A percentile compares a stretch with the other conserved stretches of the same genome.
These are phyloP conservation scores for Lamellibrachia columna DNA, from an alignment of 2,888 invertebrate genomes.

Conservation along the genomic window DNA sequence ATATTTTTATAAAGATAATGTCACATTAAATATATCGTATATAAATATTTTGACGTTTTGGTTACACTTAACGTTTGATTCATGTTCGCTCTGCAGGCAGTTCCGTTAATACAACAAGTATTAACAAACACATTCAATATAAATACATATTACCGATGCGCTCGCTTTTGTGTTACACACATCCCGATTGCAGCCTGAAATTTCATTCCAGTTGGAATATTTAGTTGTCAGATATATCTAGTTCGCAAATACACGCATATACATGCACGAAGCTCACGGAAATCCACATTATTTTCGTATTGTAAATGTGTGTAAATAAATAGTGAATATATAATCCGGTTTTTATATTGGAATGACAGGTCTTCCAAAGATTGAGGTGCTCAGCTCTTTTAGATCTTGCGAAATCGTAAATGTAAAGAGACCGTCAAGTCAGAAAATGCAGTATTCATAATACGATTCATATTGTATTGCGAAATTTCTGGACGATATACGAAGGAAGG, in stretches of 20 bases:
- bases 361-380: not conserved
- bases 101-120: too few relatives aligned
- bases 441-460: not conserved
- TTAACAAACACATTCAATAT: not conserved
- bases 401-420: not conserved
- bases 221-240: too few relatives aligned
- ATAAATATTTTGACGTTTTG: not conserved
- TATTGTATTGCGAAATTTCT: not conserved
- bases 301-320: too few relatives aligned
- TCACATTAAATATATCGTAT: not conserved
- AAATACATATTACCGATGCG: not conserved
- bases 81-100: not conserved
- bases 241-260: too few relatives aligned
- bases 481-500: not conserved
- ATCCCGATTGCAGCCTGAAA: too few relatives aligned
- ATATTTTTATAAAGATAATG: slow-evolving; percentile 9
- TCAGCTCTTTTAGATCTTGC: not conserved
- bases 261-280: too few relatives aligned
- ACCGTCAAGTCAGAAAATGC: not conserved
- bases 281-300: too few relatives aligned
- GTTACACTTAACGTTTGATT: not conserved
- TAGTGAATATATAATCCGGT: too few relatives aligned
- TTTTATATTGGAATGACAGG: not conserved
- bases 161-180: too few relatives aligned
- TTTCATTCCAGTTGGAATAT: too few relatives aligned